Base-by-base conservation (phyloP, 2,888 invertebrate genomes). In the Hydrotaea cyrtoneurina region DNA sequence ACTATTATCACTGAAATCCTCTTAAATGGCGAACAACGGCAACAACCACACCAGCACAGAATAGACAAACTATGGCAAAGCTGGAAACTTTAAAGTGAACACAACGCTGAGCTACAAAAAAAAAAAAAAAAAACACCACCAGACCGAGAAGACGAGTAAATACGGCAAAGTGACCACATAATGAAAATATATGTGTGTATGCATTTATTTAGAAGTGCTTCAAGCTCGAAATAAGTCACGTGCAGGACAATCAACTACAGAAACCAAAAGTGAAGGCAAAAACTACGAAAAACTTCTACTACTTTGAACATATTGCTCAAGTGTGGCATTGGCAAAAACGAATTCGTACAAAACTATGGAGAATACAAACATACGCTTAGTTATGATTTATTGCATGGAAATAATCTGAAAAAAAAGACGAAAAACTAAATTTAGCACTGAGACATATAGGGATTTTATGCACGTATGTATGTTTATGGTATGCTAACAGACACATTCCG, bases 361-460 rank as follows among this genome's bases (percentile, higher is more conserved):
- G 69, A 80, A 80, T 59, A 53, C 69, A 43, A 43, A 69, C 69
- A 69, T 69, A 69, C 23, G 69, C 69, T 69, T 75, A 59, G 46
- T 80, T 75, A 59, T 80, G 80, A 80, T 80, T 80, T 80, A 80
- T 69, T 75, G 59, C n/a, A 46, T n/a, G 11, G 62, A 75, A 75
- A 75, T 73, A 66, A 26, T 62, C 72, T 46, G 39, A 66, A 19
- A 21, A 66, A 19, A 36, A 43, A n/a, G n/a, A n/a, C n/a, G n/a
- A n/a, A n/a, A n/a, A n/a, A n/a, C n/a, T n/a, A n/a, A 66, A 43
- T 19, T 66, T 66, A n/a, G 5, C 66, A 66, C 19, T 39, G 39
- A 21, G n/a, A 66, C n/a, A 1, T 10, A 31, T 26, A 59, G 59
- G 1, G 50, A 59, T 0, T 21, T 36, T 36, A 31, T 31, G 31